phyloP scores from a whole-genome alignment of 1,140 invertebrate species.

The Bombus turneri region DNA sequence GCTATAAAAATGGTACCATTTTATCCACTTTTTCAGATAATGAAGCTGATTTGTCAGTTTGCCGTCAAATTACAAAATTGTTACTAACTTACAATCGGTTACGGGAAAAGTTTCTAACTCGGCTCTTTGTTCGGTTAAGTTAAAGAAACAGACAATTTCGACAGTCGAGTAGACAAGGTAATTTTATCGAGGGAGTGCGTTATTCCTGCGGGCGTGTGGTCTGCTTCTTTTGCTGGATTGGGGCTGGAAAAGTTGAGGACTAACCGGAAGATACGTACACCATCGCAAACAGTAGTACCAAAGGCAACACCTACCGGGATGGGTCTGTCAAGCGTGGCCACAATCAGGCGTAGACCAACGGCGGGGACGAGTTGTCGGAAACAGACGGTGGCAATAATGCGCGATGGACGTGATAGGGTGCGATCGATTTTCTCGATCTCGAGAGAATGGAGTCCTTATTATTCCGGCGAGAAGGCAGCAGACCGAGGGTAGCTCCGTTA shows the following conservation, averaged over 20 bases:
- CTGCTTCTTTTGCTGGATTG: not conserved
- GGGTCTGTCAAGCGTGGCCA: slow-evolving; percentile 39
- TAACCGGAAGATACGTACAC: slow-evolving; percentile 10
- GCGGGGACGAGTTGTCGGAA: slow-evolving; percentile 52
- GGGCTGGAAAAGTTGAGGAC: not conserved
- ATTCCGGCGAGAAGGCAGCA: slow-evolving; percentile 50
- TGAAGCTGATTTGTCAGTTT: not conserved
- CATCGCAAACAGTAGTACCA: not conserved
- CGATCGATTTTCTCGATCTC: slow-evolving; percentile 68
- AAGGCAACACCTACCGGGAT: slow-evolving; percentile 14
- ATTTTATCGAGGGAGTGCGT: slow-evolving; percentile 20
- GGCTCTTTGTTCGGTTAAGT: not conserved
- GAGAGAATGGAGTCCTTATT: slow-evolving; percentile 59
- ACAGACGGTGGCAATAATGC: slow-evolving; percentile 66
- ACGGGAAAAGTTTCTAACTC: not conserved
- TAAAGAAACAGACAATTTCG: slow-evolving; percentile 53
- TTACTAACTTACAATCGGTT: not conserved
- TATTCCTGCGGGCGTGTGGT: slow-evolving; percentile 8
- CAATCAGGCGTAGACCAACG: slow-evolving; percentile 34
- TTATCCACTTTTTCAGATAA: not conserved
- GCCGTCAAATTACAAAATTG: not conserved
- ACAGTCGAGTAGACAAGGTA: not conserved
- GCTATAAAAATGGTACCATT: too few species aligned
- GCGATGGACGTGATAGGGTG: slow-evolving; percentile 62
- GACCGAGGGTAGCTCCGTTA: slow-evolving; percentile 54